Evolutionary conservation across 2,888 invertebrate species (phyloP).

Genomic region (Lasioglossum marginatum): DNA sequence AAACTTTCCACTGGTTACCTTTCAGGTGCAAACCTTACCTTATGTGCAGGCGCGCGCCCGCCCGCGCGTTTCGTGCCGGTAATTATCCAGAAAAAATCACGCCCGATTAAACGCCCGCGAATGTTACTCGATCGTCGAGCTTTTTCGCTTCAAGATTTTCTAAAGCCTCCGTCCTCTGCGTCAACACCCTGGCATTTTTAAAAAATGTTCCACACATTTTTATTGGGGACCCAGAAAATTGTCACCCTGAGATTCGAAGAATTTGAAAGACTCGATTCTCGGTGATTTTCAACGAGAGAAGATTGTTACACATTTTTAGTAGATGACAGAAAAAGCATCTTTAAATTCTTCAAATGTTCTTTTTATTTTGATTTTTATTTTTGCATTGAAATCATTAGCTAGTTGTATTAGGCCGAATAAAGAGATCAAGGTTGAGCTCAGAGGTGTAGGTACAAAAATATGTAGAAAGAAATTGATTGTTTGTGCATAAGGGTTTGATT

Average conservation of each 20-base stretch:
- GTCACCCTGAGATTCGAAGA: not conserved
- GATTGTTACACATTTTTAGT: too few species aligned
- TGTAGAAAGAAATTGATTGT: too few species aligned
- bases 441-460: too few species aligned
- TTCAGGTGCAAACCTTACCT: slow-evolving; percentile 10
- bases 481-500: too few species aligned
- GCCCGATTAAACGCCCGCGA: not conserved
- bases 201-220: not conserved
- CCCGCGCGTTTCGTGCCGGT: not conserved
- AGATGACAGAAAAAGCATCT: too few species aligned
- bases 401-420: too few species aligned
- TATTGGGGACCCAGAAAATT: not conserved
- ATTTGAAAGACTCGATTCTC: too few species aligned
- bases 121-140: not conserved
- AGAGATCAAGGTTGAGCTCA: too few species aligned
- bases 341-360: too few species aligned
- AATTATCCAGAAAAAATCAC: slow-evolving; percentile 35
- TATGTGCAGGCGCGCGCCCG: not conserved
- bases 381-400: too few species aligned
- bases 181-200: not conserved
- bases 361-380: too few species aligned
- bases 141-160: not conserved
- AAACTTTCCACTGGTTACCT: slow-evolving; percentile 58
- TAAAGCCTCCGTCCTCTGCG: not conserved
- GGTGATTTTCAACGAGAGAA: too few species aligned